Evolutionary conservation across 35 echinoderm and acorn worm genomes (phyloP), one percentile per base, ranked within the genome.

Genomic region (Diadema setosum): DNA sequence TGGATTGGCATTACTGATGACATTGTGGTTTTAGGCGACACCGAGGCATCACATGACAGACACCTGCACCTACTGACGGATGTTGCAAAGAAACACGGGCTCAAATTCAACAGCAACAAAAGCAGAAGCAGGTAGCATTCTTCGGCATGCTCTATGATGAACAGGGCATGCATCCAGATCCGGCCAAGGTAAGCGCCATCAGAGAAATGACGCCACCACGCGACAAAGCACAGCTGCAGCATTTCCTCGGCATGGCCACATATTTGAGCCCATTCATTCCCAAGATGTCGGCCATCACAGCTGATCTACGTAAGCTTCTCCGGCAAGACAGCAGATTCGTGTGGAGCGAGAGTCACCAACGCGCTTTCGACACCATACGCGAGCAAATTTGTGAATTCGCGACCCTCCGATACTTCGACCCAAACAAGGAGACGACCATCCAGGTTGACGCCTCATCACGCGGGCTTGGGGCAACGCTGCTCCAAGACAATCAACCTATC

Each of bases 361-460:
- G 60, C 25, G 33, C 78, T 39, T 83, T 90, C 46, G 57, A 83
- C 18, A 18, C 7, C 46, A 50, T 50, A 50, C 46, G 30, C 18
- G 41, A 64, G 3, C 50, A 56, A 48, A 85, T 94, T 25, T 74
- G 81, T 65, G 67, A 85, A 30, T 40, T 26, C 64, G 52, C 42
- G 31, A 94, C 92, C 0, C 39, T 85, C 64, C 57, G 59, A 5
- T 93, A 93, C 42, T 93, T 88, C 50, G 84, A 93, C 73, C 84
- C 91, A 12, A 87, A 87, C 41, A 87, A 93, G 56, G 84, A 87
- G 5, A 82, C 74, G 15, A 18, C 42, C 1, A 36, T 93, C 31
- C 49, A 93, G 46, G 91, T 93, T 29, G 91, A 93, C 45, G 52
- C 91, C n/a, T n/a, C n/a, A n/a, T n/a, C n/a, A n/a, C n/a, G n/a